Base-by-base conservation (phyloP, 2,888 invertebrate species). In the Temnothorax unifasciatus region DNA sequence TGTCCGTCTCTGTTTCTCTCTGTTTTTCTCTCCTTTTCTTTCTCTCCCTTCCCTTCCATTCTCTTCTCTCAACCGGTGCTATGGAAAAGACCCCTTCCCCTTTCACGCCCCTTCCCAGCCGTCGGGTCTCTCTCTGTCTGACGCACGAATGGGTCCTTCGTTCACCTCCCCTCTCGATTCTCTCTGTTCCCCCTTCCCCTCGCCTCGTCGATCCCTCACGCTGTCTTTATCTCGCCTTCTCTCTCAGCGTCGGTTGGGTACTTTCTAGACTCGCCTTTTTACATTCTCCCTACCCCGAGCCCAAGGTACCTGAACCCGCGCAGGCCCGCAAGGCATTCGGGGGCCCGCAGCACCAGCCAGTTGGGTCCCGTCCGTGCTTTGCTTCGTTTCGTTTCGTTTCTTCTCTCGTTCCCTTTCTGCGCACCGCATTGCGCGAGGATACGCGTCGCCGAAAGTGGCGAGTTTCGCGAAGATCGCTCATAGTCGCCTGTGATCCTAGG, bases 231-330 rank as follows among this genome's bases (percentile, higher is more conserved):
- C 90, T 87, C 91, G 92, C 92, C 92, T 93, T 92, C 93, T 92
- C 92, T 91, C 91, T 92, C 90, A 90, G 88, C 91, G 91, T 93
- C 93, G 91, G 93, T 93, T 93, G 93, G 93, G 92, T 93, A 94
- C 93, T 94, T 94, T 94, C 94, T 94, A 94, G 93, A 93, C 93
- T 92, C 91, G 91, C 92, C 93, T 94, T 94, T 94, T 94, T 94
- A 93, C 18, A 68, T 93, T 92, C 89, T 85, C 92, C 92, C 93
- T 92, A 91, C 92, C 86, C 25, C 59, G 11, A 63, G 82, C 88
- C 18, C 85, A 89, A 85, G 92, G 92, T 93, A 93, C 93, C 94
- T 93, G 93, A 93, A 93, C 92, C 91, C 92, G 86, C 92, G 86
- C 90, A 90, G 91, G 91, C 90, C 91, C 92, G 89, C 88, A 91